Evolutionary conservation across 2,888 invertebrate genomes (phyloP).

Genomic region (Papilio elwesi): DNA sequence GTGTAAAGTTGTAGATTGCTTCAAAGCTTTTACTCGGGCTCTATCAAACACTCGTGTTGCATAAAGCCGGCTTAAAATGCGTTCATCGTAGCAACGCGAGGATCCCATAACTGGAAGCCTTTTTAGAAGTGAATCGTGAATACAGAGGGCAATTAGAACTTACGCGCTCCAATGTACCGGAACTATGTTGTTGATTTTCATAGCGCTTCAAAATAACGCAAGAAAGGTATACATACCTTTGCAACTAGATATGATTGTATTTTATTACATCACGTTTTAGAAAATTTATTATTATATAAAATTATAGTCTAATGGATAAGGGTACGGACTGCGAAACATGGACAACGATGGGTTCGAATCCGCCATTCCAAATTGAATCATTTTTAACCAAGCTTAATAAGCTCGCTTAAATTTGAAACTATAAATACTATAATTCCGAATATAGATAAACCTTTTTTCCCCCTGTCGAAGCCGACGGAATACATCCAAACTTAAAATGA

Average conservation of each 20-base stretch:
- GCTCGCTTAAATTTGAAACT: too few species aligned
- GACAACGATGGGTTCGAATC: too few species aligned
- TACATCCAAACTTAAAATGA: too few species aligned
- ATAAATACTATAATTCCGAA: too few species aligned
- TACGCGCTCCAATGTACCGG: neutral
- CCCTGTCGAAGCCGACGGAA: too few species aligned
- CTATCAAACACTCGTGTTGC: conserved; percentile 20
- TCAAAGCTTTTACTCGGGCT: conserved; percentile 11
- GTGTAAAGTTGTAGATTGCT: conserved; percentile 14
- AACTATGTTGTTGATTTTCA: conserved; percentile 10
- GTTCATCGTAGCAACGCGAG: conserved; percentile 8
- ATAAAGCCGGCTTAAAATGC: conserved; percentile 1
- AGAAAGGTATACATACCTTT: neutral
- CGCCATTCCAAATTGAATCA: too few species aligned
- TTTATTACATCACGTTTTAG: neutral
- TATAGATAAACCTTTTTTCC: too few species aligned
- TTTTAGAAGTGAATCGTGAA: conserved; percentile 20
- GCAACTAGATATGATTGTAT: neutral
- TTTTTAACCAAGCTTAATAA: too few species aligned
- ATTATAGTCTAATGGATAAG: too few species aligned
- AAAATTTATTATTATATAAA: too few species aligned
- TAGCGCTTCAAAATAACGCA: neutral
- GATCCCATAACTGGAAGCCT: conserved; percentile 15
- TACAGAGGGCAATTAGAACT: conserved; percentile 28
- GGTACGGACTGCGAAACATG: too few species aligned